Evolutionary conservation across 2,888 invertebrate genomes (phyloP), one percentile per base, ranked within the genome.

Genomic region (Odontomyia ornata): DNA sequence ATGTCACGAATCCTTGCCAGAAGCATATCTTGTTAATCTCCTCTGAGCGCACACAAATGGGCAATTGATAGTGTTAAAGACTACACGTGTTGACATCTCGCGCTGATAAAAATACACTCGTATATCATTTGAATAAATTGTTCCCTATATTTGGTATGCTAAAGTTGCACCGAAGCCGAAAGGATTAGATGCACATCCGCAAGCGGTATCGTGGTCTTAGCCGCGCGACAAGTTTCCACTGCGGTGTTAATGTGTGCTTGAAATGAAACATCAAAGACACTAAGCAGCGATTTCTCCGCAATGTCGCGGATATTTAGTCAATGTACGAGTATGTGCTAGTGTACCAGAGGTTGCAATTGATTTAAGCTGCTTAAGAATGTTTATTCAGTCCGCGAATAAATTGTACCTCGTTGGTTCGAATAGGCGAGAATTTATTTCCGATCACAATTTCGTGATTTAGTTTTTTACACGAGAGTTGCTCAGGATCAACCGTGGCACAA

Each of bases 81-180:
- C 1, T 76, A 56, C 67, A 67, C 76, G 57, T 76, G 67, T 76
- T 76, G 67, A 57, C 76, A 67, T 7, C 13, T 76, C 62, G 56
- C 56, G 13, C 36, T 67, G 76, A 76, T 67, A 47, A 56, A 67
- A 76, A 67, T 76, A 67, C 76, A 67, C 56, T 76, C 67, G 76
- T 76, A 76, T 76, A 56, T 67, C 27, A 76, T 76, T 76, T 76
- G 64, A 76, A 76, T 76, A 76, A 76, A 76, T 76, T 67, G 76
- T 52, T 67, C 28, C 9, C 76, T 67, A 23, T 76, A 76, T 76
- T 76, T 76, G 76, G 76, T 47, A 28, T 67, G 28, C 27, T n/a
- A 76, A 76, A 76, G 76, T 36, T 28, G 64, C 13, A 23, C 76
- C 76, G 76, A 76, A 76, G 28, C 62, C 28, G 62, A 75, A 43